Evolutionary conservation across 1,140 invertebrate genomes (phyloP).

Genomic region (Papilio aristodemus): DNA sequence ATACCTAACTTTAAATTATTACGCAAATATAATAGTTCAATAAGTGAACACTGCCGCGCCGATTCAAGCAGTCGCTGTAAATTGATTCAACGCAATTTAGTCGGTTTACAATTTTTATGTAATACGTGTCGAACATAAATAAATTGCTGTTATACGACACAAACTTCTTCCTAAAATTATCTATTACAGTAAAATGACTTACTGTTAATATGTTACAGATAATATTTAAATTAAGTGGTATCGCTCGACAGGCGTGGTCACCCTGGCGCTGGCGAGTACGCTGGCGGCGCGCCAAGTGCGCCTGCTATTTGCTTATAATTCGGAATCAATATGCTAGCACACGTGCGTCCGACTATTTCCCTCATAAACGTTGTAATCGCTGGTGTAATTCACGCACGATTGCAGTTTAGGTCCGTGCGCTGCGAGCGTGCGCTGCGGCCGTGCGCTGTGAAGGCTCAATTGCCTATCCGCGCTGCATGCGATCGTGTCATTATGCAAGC

Average conservation of each 20-base stretch:
- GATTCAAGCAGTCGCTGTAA: too few species aligned
- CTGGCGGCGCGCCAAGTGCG: slow-evolving; percentile 62
- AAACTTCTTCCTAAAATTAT: too few species aligned
- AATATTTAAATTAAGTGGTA: not conserved
- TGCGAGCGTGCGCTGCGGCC: not conserved
- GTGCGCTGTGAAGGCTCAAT: slow-evolving; percentile 18
- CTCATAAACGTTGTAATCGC: slow-evolving; percentile 71
- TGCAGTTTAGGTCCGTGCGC: slow-evolving; percentile 48
- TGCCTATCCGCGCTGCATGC: not conserved
- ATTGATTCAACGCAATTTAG: too few species aligned
- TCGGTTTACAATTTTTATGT: too few species aligned
- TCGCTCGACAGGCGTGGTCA: slow-evolving; percentile 40
- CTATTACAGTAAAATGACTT: too few species aligned
- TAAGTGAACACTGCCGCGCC: too few species aligned
- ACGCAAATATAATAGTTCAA: too few species aligned
- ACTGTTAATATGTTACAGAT: too few species aligned
- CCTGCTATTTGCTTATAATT: slow-evolving; percentile 77
- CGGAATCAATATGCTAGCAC: slow-evolving; percentile 77
- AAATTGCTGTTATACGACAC: too few species aligned
- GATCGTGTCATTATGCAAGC: not conserved
- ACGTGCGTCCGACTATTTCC: slow-evolving; percentile 72
- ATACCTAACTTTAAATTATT: too few species aligned
- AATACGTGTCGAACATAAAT: too few species aligned
- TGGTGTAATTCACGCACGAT: slow-evolving; percentile 68
- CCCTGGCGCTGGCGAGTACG: slow-evolving; percentile 52